phyloP scores from a whole-genome alignment of 2,797 vertebrate species.

The Lemur catta region DNA sequence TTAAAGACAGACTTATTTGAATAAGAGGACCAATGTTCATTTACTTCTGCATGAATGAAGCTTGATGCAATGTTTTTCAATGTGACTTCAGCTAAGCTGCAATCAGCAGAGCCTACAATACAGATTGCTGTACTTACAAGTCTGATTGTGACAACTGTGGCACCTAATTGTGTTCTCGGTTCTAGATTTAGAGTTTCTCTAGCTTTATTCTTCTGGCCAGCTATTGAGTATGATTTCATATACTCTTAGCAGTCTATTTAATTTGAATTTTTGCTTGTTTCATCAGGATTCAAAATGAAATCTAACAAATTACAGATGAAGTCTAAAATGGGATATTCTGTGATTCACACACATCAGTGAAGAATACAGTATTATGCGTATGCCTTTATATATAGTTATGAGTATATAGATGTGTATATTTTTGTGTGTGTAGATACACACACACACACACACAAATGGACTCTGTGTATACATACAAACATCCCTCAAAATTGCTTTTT shows the following conservation, averaged over 20 bases:
- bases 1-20: conserved; percentile 72
- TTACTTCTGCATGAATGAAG: conserved; percentile 69
- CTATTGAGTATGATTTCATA: neutral
- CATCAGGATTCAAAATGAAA: conserved; percentile 60
- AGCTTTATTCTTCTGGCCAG: conserved; percentile 59
- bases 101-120: conserved; percentile 22
- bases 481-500: neutral
- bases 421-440: neutral
- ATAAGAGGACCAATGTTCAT: conserved; percentile 60
- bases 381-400: neutral
- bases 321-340: conserved; percentile 44
- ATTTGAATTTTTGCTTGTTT: conserved; percentile 33
- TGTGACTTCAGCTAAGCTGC: conserved; percentile 42
- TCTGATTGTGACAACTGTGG: conserved; percentile 64
- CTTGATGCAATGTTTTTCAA: conserved; percentile 62
- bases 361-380: neutral
- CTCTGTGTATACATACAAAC: neutral
- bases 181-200: conserved; percentile 59
- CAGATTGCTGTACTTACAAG: conserved; percentile 62
- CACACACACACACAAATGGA: neutral
- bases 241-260: conserved; percentile 24
- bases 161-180: conserved; percentile 60
- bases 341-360: conserved; percentile 34
- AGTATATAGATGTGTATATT: neutral
- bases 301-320: conserved; percentile 36